Evolutionary conservation across 92 coral and sea anemone species (phyloP), one percentile per base, ranked within the genome.

Genomic region (Diadumene lineata): DNA sequence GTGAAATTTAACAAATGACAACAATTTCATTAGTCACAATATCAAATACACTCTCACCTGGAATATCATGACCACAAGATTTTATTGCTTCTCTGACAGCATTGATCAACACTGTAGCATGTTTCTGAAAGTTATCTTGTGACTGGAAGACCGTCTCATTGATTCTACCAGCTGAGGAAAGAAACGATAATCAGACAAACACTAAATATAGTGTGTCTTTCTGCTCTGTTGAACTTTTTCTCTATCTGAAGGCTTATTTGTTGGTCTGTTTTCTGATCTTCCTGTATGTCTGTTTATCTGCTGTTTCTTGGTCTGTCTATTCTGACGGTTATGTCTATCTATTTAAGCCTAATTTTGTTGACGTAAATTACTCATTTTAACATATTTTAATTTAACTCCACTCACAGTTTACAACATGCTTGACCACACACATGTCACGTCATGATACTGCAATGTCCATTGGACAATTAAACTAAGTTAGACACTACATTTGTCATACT

Each of bases 21-120:
- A 6, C 48, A 38, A 13, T 13, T 4, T 13, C 48, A 38, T 4
- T 13, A 38, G 13, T 38, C 7, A 38, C 48, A 38, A 38, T 13
- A 38, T 38, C 48, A 38, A 13, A 4, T 4, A 13, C 48, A 38
- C 13, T 38, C n/a, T 74, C 64, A 90, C 97, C 93, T 57, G 64
- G 43, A 2, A 91, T 62, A 48, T 91, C 90, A 26, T 22, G 24
- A n/a, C 97, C 93, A 70, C 91, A 70, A 17, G 90, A 72, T 60
- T 75, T 80, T 25, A 91, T 81, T 18, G 82, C 97, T 68, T 91
- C 93, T 64, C 90, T 91, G 18, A 68, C 68, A 19, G 87, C 86
- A 79, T 51, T 88, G 24, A 80, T 91, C 60, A 91, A 23, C 15
- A 88, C 56, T 10, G 60, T 73, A 31, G 81, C 78, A 79, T 82